phyloP scores from a whole-genome alignment of 2,113 vertebrate genomes.

The Hippocampus guttulatus region DNA sequence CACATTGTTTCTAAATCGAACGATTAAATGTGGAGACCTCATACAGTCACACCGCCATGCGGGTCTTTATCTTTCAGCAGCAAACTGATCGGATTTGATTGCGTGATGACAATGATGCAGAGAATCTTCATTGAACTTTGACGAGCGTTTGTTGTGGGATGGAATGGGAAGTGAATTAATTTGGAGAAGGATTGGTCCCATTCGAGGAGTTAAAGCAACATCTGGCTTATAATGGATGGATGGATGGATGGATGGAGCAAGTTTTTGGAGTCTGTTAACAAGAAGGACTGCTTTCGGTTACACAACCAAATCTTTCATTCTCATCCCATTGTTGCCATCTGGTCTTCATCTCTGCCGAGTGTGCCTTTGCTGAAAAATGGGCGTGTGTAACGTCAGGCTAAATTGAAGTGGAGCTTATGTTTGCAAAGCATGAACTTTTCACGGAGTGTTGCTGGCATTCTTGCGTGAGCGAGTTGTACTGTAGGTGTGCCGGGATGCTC shows the following conservation, averaged over 20 bases:
- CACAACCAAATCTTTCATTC: conserved; percentile 56
- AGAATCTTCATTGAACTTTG: conserved; percentile 56
- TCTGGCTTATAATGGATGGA: conserved; percentile 57
- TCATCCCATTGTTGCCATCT: conserved; percentile 70
- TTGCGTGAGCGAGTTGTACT: conserved; percentile 21
- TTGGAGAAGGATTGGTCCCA: conserved; percentile 45
- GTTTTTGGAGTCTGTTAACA: conserved; percentile 64
- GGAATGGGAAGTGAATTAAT: conserved; percentile 62
- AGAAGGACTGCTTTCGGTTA: conserved; percentile 65
- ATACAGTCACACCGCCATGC: too few species aligned
- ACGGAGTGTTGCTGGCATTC: conserved; percentile 19
- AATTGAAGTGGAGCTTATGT: conserved; percentile 25
- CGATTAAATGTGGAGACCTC: too few species aligned
- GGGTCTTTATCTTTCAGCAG: too few species aligned
- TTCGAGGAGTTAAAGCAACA: conserved; percentile 55
- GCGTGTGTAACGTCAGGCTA: conserved; percentile 25
- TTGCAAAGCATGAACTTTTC: conserved; percentile 32
- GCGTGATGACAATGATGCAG: conserved; percentile 40
- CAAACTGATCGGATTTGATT: conserved; percentile 11
- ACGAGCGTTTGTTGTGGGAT: conserved; percentile 54
- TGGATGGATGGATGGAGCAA: conserved; percentile 57
- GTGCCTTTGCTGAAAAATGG: conserved; percentile 24
- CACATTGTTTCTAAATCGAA: too few species aligned
- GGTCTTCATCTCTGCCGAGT: conserved; percentile 55
- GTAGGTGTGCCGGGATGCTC: conserved; percentile 34